phyloP scores from a whole-genome alignment of 2,888 invertebrate genomes.

The Erebia palarica region DNA sequence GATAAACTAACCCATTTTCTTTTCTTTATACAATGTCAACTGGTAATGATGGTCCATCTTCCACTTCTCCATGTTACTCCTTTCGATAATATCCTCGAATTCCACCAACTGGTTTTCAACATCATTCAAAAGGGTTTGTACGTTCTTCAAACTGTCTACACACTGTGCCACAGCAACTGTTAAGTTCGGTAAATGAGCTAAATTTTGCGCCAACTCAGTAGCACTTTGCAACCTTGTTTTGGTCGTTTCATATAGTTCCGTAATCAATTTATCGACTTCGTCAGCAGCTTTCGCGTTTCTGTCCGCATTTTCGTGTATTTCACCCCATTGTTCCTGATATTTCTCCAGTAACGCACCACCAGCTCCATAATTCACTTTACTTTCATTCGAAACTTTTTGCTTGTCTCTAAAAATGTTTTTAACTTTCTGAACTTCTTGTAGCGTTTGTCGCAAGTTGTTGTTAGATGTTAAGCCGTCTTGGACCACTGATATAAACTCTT shows the following conservation, averaged over 20 bases:
- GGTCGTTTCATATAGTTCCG: constrained; percentile 62
- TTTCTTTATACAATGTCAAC: constrained; percentile 86
- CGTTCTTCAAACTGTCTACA: constrained; percentile 72
- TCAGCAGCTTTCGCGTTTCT: constrained; percentile 85
- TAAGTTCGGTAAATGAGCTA: constrained; percentile 64
- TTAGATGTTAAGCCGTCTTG: constrained; percentile 73
- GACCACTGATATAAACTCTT: constrained; percentile 75
- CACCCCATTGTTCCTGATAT: constrained; percentile 88
- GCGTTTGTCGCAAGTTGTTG: constrained; percentile 67
- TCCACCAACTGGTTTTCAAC: constrained; percentile 85
- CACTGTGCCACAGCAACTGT: constrained; percentile 77
- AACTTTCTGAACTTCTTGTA: constrained; percentile 75
- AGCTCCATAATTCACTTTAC: constrained; percentile 80
- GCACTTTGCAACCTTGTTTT: constrained; percentile 62
- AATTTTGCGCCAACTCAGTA: constrained; percentile 62
- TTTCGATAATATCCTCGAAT: constrained; percentile 87
- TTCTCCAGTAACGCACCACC: constrained; percentile 86
- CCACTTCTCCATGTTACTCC: constrained; percentile 86
- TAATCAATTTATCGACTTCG: constrained; percentile 70
- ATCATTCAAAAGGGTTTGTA: constrained; percentile 83
- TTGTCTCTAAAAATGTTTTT: constrained; percentile 73
- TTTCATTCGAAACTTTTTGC: constrained; percentile 59
- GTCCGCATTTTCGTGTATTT: constrained; percentile 86
- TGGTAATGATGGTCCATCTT: constrained; percentile 88
- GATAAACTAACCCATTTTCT: constrained; percentile 83